phyloP scores from a whole-genome alignment of 2,888 invertebrate species.

The Aplocera efformata region DNA sequence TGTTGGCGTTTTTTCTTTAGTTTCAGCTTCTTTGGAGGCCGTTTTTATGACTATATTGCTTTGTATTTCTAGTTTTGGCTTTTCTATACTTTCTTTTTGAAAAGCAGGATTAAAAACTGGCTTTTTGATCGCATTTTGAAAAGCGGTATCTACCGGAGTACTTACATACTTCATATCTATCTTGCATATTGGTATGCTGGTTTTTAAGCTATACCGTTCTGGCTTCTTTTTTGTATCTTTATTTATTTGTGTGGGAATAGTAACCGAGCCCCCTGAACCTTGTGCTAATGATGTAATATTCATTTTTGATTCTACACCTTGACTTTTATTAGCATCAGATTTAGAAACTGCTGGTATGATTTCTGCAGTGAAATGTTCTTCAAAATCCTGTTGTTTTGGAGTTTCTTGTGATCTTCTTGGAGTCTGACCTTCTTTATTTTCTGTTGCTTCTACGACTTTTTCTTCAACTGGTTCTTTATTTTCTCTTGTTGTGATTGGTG shows the following conservation, averaged over 20 bases:
- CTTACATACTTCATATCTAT: conserved; percentile 70
- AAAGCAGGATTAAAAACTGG: conserved; percentile 41
- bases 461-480: conserved; percentile 31
- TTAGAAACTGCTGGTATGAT: conserved; percentile 45
- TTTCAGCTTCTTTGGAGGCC: conserved; percentile 50
- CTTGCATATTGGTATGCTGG: conserved; percentile 74
- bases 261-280: conserved; percentile 56
- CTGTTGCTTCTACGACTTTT: conserved; percentile 11
- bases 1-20: conserved; percentile 16
- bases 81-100: conserved; percentile 29
- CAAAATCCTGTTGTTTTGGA: conserved; percentile 56
- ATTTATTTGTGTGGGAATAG: conserved; percentile 30
- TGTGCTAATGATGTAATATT: conserved; percentile 57
- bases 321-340: conserved; percentile 32
- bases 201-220: conserved; percentile 69
- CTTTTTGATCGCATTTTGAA: conserved; percentile 29
- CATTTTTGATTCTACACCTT: conserved; percentile 49
- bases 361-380: conserved; percentile 64
- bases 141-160: conserved; percentile 25
- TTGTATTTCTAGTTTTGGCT: conserved; percentile 62
- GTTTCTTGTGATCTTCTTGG: neutral
- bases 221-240: conserved; percentile 60
- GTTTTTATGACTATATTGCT: conserved; percentile 66
- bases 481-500: conserved; percentile 11
- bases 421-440: conserved; percentile 30